Percentiles rank a stretch among this genome's conserved stretches.
Conservation (phyloP, 2,888 invertebrate species). For the Zaprionus bogoriensis region DNA sequence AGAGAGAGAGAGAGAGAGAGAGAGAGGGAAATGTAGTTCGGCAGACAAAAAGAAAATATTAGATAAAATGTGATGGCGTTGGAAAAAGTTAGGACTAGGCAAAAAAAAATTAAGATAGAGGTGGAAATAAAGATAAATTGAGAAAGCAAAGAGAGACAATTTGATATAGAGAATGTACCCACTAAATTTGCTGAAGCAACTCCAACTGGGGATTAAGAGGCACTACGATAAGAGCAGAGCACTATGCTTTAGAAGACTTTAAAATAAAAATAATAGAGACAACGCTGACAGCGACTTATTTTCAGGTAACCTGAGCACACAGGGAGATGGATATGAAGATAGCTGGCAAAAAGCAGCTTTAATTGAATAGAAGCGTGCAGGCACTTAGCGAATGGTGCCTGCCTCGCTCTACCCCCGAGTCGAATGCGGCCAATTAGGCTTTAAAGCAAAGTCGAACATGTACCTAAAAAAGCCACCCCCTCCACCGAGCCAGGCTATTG, state of each 20-base stretch:
- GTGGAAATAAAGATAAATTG: not conserved
- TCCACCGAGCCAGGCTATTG: not conserved
- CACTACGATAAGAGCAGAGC: no score
- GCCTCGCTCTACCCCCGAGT: not conserved
- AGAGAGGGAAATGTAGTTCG: not conserved
- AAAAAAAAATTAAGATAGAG: no score
- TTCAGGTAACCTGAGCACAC: no score
- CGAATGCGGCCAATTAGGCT: not conserved
- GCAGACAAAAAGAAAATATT: not conserved
- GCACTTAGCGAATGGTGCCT: no score
- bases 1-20: not conserved
- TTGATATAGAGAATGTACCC: no score
- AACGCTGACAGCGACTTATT: no score
- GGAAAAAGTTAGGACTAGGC: no score
- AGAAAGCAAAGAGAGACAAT: not conserved
- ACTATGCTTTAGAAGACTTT: not conserved
- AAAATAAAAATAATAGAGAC: not conserved
- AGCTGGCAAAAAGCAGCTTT: not conserved
- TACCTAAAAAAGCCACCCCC: not conserved
- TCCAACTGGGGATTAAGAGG: no score
- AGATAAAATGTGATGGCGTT: not conserved
- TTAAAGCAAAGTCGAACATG: not conserved
- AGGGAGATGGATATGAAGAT: no score
- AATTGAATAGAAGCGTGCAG: conserved; percentile 40
- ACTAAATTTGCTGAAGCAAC: no score